phyloP scores from a whole-genome alignment of 2,888 invertebrate genomes.

The Branchipolynoe longqiensis region DNA sequence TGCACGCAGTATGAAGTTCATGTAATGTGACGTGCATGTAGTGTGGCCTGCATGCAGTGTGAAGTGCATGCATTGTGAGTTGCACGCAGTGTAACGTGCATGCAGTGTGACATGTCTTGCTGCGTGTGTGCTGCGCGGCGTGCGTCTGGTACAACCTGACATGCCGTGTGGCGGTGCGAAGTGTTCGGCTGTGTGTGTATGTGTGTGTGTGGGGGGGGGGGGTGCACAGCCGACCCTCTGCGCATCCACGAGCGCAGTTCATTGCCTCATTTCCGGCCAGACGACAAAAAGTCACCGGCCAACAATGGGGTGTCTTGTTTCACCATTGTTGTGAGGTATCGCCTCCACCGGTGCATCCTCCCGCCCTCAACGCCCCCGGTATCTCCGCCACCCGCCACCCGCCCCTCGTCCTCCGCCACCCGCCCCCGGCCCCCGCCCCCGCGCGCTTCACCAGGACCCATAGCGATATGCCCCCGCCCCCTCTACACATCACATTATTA shows the following conservation, averaged over 20 bases:
- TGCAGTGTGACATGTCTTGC: no score
- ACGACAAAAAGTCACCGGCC: slow-evolving; percentile 1
- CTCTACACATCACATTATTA: not conserved
- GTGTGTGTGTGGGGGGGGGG: no score
- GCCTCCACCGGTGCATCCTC: not conserved
- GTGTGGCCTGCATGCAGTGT: no score
- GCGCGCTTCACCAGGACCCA: not conserved
- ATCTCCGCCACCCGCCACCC: not conserved
- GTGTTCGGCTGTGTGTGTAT: not conserved
- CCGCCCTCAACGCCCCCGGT: not conserved
- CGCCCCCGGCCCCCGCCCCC: not conserved
- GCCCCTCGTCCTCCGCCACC: not conserved
- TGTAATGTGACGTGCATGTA: no score
- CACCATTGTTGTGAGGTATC: slow-evolving; percentile 25
- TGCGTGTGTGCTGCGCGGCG: no score
- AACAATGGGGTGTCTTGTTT: slow-evolving; percentile 44
- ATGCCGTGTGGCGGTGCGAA: not conserved
- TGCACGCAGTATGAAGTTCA: no score
- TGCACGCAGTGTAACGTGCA: no score
- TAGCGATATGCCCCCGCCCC: not conserved
- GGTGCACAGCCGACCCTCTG: no score
- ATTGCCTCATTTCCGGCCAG: not conserved
- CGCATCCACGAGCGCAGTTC: not conserved
- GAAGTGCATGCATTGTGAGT: no score
- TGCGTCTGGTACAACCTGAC: no score